Percentiles rank a stretch among this genome's conserved stretches.
Evolutionary conservation across 2,797 vertebrate species (phyloP).

Genomic region (Sebastes diploproa): DNA sequence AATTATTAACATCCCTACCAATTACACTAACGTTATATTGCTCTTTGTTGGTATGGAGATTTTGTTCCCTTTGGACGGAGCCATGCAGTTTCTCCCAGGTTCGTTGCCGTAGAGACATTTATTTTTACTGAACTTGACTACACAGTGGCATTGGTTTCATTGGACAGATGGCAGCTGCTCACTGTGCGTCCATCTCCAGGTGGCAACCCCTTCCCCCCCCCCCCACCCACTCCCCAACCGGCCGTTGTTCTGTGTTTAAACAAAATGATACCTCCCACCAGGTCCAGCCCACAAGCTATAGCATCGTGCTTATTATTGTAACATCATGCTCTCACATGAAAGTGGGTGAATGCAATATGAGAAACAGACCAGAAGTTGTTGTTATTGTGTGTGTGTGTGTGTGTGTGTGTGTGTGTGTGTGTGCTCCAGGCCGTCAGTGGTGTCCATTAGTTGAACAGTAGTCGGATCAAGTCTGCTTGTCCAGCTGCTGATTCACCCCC

Average conservation of each 20-base stretch:
- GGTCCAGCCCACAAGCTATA: slow-evolving; percentile 25
- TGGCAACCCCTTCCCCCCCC: background rate
- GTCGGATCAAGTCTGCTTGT: slow-evolving; percentile 74
- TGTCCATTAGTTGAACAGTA: slow-evolving; percentile 71
- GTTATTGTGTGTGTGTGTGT: slow-evolving; percentile 2
- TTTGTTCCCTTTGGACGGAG: background rate
- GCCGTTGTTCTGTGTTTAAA: slow-evolving; percentile 48
- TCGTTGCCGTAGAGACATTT: slow-evolving; percentile 2
- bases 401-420: background rate
- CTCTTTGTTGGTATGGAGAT: background rate
- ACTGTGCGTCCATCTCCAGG: slow-evolving; percentile 32
- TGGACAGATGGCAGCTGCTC: slow-evolving; percentile 56
- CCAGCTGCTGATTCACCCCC: slow-evolving; percentile 69
- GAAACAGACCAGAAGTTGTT: slow-evolving; percentile 49
- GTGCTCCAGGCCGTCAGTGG: slow-evolving; percentile 6
- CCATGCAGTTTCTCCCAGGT: background rate
- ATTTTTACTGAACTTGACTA: slow-evolving; percentile 13
- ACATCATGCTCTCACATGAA: slow-evolving; percentile 61
- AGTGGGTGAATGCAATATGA: slow-evolving; percentile 54
- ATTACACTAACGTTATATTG: background rate
- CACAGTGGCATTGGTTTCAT: background rate
- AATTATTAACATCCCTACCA: no score
- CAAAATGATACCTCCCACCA: slow-evolving; percentile 49
- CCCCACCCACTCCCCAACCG: background rate
- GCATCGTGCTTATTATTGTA: slow-evolving; percentile 57